Percentiles rank a stretch among this genome's conserved stretches.
Evolutionary conservation across 2,888 invertebrate species (phyloP).

Genomic region (Dryomyza anilis): DNA sequence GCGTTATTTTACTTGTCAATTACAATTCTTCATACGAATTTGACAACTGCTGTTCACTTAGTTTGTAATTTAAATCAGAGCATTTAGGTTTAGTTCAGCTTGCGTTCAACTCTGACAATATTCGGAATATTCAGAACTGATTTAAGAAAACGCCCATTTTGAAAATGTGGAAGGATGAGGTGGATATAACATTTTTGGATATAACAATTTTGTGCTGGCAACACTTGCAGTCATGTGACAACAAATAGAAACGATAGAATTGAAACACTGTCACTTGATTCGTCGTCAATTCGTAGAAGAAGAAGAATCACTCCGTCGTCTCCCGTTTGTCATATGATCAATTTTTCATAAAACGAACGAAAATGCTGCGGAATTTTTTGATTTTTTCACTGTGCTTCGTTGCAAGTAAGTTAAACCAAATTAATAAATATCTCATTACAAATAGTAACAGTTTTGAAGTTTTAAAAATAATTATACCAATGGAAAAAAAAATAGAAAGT

Average conservation of each 20-base stretch:
- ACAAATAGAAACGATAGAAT: neutral
- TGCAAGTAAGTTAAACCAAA: slow-evolving; percentile 51
- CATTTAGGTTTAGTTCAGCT: too few relatives aligned
- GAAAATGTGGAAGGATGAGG: too few relatives aligned
- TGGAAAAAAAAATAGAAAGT: too few relatives aligned
- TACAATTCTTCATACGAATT: too few relatives aligned
- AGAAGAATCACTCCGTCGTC: slow-evolving; percentile 24
- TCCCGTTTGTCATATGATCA: slow-evolving; percentile 59
- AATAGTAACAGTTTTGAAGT: neutral
- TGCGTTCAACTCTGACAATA: too few relatives aligned
- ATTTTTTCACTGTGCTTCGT: slow-evolving; percentile 53
- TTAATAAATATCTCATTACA: neutral
- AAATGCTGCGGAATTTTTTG: slow-evolving; percentile 54
- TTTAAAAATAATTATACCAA: neutral
- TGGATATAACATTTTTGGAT: too few relatives aligned
- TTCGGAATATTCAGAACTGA: too few relatives aligned
- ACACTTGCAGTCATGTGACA: slow-evolving; percentile 46
- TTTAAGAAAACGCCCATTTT: too few relatives aligned
- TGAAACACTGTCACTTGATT: slow-evolving; percentile 25
- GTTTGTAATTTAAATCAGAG: too few relatives aligned
- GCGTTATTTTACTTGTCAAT: too few relatives aligned
- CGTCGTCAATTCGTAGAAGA: slow-evolving; percentile 16
- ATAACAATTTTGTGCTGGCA: too few relatives aligned
- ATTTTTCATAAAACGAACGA: slow-evolving; percentile 43
- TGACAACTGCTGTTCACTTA: too few relatives aligned